These are phyloP conservation scores for Thalassophryne amazonica DNA, from an alignment of 2,797 vertebrate genomes.

Conservation along the genomic window DNA sequence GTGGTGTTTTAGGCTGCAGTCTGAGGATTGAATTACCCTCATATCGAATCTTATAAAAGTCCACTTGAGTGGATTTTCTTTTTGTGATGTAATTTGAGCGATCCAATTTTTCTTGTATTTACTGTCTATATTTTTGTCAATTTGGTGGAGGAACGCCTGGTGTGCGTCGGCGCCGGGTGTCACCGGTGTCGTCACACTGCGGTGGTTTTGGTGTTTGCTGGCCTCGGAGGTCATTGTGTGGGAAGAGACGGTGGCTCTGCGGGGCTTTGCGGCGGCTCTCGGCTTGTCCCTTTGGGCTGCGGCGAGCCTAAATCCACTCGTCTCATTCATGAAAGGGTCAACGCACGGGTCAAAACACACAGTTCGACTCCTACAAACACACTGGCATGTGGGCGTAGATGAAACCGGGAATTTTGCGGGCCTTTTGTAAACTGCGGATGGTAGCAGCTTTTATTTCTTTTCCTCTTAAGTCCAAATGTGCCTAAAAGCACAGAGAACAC, in stretches of 20 bases:
- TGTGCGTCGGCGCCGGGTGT: slow-evolving; percentile 67
- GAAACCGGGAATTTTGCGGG: slow-evolving; percentile 72
- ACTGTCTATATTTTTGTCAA: slow-evolving; percentile 82
- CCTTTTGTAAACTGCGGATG: slow-evolving; percentile 63
- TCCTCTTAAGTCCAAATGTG: slow-evolving; percentile 69
- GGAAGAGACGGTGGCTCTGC: slow-evolving; percentile 77
- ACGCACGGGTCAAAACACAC: slow-evolving; percentile 76
- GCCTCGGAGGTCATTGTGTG: slow-evolving; percentile 81
- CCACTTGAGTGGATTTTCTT: slow-evolving; percentile 73
- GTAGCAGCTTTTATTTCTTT: slow-evolving; percentile 53
- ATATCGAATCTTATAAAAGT: slow-evolving; percentile 77
- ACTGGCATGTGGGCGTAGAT: slow-evolving; percentile 75
- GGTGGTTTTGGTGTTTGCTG: slow-evolving; percentile 75
- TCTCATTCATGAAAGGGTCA: slow-evolving; percentile 82
- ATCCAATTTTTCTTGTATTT: slow-evolving; percentile 83
- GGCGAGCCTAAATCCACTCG: slow-evolving; percentile 73
- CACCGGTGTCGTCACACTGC: slow-evolving; percentile 75
- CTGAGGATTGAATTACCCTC: slow-evolving; percentile 78
- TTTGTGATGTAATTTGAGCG: slow-evolving; percentile 76
- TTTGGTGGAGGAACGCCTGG: slow-evolving; percentile 73
- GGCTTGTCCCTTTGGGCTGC: slow-evolving; percentile 78
- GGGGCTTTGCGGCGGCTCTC: slow-evolving; percentile 70
- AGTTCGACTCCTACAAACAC: slow-evolving; percentile 74
- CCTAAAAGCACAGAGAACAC: slow-evolving; percentile 72
- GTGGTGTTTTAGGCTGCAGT: slow-evolving; percentile 62